phyloP scores from a whole-genome alignment of 2,113 vertebrate genomes.

The Nibea coibor region DNA sequence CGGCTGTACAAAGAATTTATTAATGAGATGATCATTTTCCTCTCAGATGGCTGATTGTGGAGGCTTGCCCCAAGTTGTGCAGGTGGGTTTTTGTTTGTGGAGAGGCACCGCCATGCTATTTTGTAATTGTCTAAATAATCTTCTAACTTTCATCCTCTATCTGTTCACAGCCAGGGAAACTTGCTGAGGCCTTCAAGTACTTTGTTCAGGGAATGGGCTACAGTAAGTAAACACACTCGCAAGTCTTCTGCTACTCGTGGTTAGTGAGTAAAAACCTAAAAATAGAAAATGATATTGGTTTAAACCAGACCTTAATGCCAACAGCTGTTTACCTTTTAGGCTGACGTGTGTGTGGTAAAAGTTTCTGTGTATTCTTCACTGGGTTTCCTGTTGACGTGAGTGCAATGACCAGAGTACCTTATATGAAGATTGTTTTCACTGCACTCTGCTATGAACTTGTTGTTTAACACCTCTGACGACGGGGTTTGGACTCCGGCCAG shows the following conservation, averaged over 20 bases:
- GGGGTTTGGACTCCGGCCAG: constrained; percentile 42
- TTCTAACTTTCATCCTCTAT: constrained; percentile 9
- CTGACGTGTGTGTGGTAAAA: constrained; percentile 68
- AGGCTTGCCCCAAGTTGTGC: constrained; percentile 95
- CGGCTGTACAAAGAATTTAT: not conserved
- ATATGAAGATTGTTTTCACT: constrained; percentile 46
- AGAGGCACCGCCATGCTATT: not conserved
- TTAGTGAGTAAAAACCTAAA: constrained; percentile 15
- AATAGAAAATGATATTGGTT: not conserved
- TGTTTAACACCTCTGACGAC: constrained; percentile 23
- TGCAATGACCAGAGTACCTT: constrained; percentile 48
- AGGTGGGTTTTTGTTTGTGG: constrained; percentile 82
- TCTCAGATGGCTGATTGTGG: constrained; percentile 97
- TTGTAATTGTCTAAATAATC: not conserved
- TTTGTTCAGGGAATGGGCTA: constrained; percentile 89
- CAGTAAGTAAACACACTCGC: constrained; percentile 80
- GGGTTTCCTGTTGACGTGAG: constrained; percentile 75
- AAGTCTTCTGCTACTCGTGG: not conserved
- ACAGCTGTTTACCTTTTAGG: constrained; percentile 31
- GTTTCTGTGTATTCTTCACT: constrained; percentile 5
- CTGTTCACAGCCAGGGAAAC: constrained; percentile 84
- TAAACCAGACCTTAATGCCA: not conserved
- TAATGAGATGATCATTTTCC: constrained; percentile 1
- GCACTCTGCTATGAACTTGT: constrained; percentile 29
- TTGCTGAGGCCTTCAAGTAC: constrained; percentile 88